phyloP scores from a whole-genome alignment of 2,797 vertebrate genomes.

The Tinamus major region DNA sequence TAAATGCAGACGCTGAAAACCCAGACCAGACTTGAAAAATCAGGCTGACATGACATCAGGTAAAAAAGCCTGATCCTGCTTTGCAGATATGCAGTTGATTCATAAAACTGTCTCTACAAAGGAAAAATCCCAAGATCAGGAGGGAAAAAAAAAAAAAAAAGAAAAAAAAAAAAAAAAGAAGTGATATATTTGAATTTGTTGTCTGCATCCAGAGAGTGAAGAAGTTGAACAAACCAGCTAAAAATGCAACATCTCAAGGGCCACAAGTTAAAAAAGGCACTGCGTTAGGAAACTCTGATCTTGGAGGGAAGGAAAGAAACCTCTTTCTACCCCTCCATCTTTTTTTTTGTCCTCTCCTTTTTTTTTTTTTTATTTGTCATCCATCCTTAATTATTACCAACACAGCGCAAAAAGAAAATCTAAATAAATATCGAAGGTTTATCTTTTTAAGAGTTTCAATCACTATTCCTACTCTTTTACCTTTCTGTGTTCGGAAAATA shows the following conservation, averaged over 20 bases:
- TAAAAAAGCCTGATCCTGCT: background rate
- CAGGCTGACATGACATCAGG: slow-evolving; percentile 4
- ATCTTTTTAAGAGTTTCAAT: slow-evolving; percentile 92
- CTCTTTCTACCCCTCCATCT: no score
- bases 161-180: background rate
- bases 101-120: background rate
- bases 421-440: slow-evolving; percentile 89
- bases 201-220: slow-evolving; percentile 10
- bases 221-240: slow-evolving; percentile 6
- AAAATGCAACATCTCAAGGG: background rate
- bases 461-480: slow-evolving; percentile 92
- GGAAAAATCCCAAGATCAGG: background rate
- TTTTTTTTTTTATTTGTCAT: background rate
- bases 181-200: slow-evolving; percentile 22
- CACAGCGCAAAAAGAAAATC: slow-evolving; percentile 75
- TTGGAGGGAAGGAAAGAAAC: background rate
- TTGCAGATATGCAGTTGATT: background rate
- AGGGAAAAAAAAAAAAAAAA: background rate
- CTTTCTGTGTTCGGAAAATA: slow-evolving; percentile 95
- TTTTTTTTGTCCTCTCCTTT: no score
- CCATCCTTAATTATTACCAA: slow-evolving; percentile 77
- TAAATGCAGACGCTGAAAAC: slow-evolving; percentile 8
- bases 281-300: slow-evolving; percentile 36
- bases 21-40: background rate
- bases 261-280: slow-evolving; percentile 47